A percentile compares a stretch with the other conserved stretches of the same genome.
Evolutionary conservation across 2,797 vertebrate genomes (phyloP).

Genomic region (Podarcis siculus): DNA sequence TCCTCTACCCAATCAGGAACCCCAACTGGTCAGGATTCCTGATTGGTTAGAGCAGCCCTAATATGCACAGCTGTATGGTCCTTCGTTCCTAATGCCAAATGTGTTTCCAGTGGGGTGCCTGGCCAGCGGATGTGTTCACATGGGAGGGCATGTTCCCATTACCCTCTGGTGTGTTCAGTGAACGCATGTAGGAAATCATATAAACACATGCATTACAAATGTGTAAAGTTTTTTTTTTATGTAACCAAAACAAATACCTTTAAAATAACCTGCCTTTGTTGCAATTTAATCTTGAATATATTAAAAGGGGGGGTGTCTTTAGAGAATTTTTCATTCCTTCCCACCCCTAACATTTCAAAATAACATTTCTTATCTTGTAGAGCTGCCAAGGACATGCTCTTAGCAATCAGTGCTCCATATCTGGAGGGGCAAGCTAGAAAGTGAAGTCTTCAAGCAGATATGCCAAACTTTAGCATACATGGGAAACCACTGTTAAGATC

Average conservation of each 20-base stretch:
- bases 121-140: no score
- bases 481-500: background rate
- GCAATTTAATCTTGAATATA: background rate
- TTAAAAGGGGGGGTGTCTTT: background rate
- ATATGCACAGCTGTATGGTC: background rate
- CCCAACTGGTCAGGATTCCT: background rate
- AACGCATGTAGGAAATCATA: no score
- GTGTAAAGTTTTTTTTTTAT: background rate
- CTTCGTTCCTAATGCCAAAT: background rate
- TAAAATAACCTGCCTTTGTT: background rate
- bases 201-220: no score
- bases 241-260: background rate
- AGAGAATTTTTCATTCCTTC: background rate
- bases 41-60: background rate
- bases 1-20: background rate
- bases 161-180: no score
- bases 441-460: background rate
- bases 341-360: background rate
- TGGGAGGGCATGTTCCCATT: background rate
- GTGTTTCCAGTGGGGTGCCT: background rate
- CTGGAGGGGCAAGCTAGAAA: background rate
- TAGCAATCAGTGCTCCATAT: background rate
- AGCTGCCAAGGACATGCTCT: background rate
- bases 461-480: background rate
- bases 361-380: background rate